Conservation (phyloP, 1,140 invertebrate species). For the Vanessa atalanta region DNA sequence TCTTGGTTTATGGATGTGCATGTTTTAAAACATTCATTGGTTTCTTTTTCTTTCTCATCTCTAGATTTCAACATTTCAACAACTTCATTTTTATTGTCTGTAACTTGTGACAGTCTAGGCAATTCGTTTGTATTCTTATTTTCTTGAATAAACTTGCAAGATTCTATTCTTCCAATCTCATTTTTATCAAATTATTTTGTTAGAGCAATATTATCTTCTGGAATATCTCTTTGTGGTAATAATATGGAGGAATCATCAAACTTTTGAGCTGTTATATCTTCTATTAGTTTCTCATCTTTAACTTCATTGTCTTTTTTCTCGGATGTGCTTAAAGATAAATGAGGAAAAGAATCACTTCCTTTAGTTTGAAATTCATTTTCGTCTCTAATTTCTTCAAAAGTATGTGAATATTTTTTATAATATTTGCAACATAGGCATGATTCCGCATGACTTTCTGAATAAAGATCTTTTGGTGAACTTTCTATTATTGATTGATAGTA, state of each 20-base stretch:
- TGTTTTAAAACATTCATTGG: no score
- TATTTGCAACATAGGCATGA: conserved; percentile 2
- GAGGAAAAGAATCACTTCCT: not conserved
- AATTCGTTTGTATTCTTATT: not conserved
- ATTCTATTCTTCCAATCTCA: not conserved
- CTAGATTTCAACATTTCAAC: not conserved
- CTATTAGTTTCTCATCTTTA: not conserved
- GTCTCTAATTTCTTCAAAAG: not conserved
- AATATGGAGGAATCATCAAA: not conserved
- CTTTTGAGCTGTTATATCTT: not conserved
- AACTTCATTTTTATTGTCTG: not conserved
- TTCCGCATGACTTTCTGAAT: not conserved
- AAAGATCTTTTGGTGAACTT: not conserved
- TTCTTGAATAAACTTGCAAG: not conserved
- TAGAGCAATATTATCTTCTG: not conserved
- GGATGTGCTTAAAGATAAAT: not conserved
- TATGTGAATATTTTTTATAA: not conserved
- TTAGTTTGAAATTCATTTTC: not conserved
- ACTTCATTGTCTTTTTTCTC: not conserved
- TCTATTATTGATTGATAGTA: conserved; percentile 12
- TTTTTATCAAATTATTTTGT: no score
- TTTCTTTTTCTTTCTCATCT: not conserved
- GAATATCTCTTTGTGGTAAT: not conserved
- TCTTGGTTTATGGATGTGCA: no score
- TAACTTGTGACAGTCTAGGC: not conserved